Evolutionary conservation across 2,888 invertebrate species (phyloP).

Genomic region (Linyphia triangularis): DNA sequence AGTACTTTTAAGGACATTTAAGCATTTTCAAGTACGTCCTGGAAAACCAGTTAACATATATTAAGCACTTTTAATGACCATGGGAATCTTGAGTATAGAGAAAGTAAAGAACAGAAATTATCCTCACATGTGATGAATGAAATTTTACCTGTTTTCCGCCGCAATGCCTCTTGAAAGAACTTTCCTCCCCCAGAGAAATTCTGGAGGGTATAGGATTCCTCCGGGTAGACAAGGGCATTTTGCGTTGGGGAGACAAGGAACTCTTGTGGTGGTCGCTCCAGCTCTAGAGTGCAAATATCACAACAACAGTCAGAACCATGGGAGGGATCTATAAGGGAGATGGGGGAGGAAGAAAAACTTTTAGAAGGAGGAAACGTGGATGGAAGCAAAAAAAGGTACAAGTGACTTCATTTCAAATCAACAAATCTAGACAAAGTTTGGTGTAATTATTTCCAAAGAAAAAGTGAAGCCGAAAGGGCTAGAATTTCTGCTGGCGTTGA

Average conservation of each 20-base stretch:
- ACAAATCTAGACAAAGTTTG: too few species aligned
- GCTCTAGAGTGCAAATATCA: constrained; percentile 72
- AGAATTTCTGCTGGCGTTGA: too few species aligned
- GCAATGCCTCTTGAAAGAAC: constrained; percentile 71
- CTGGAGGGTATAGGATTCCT: constrained; percentile 55
- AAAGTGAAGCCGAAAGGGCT: too few species aligned
- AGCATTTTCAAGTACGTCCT: too few species aligned
- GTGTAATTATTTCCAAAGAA: too few species aligned
- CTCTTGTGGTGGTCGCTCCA: constrained; percentile 75
- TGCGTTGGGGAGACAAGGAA: constrained; percentile 76
- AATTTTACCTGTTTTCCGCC: constrained; percentile 62
- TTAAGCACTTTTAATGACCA: too few species aligned
- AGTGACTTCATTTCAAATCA: too few species aligned
- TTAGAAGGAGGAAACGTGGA: not conserved
- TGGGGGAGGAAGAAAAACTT: not conserved
- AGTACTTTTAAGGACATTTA: too few species aligned
- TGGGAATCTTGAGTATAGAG: too few species aligned
- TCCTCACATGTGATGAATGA: too few species aligned
- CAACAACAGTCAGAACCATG: constrained; percentile 64
- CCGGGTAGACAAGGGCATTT: constrained; percentile 51
- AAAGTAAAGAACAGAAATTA: too few species aligned
- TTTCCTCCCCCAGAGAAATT: constrained; percentile 71
- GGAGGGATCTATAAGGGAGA: constrained; percentile 23
- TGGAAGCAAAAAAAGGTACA: not conserved
- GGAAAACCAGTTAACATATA: too few species aligned